Conservation (phyloP, 92 coral and sea anemone genomes). For the Zoanthus gigantus region DNA sequence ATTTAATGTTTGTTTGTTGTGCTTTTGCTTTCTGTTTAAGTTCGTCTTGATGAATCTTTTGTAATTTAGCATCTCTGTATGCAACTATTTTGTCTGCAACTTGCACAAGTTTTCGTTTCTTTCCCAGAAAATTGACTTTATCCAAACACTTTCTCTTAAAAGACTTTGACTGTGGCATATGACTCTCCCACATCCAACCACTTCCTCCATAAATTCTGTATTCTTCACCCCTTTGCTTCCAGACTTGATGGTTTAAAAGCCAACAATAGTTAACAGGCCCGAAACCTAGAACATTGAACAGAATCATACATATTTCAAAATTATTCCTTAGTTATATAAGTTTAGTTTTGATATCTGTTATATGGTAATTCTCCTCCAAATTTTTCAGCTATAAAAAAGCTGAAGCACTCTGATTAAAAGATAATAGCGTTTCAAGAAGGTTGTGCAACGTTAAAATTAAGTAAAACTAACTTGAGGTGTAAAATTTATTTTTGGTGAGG, state of each 20-base stretch:
- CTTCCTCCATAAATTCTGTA: conserved; percentile 97
- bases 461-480: too few relatives aligned
- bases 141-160: conserved; percentile 70
- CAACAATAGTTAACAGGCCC: conserved; percentile 94
- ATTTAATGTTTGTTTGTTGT: conserved; percentile 45
- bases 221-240: conserved; percentile 99
- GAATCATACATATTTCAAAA: neutral
- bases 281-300: conserved; percentile 26
- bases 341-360: neutral
- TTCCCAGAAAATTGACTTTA: conserved; percentile 75
- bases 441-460: too few relatives aligned
- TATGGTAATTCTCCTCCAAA: neutral
- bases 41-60: conserved; percentile 64
- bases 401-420: too few relatives aligned
- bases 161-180: conserved; percentile 75
- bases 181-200: conserved; percentile 99
- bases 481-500: too few relatives aligned
- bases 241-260: conserved; percentile 94
- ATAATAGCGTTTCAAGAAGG: too few relatives aligned
- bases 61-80: conserved; percentile 63
- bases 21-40: conserved; percentile 55
- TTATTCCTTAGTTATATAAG: neutral
- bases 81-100: conserved; percentile 76
- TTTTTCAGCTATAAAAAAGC: neutral
- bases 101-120: conserved; percentile 78